Conservation (phyloP, 2,888 invertebrate genomes). For the Netelia melanura region DNA sequence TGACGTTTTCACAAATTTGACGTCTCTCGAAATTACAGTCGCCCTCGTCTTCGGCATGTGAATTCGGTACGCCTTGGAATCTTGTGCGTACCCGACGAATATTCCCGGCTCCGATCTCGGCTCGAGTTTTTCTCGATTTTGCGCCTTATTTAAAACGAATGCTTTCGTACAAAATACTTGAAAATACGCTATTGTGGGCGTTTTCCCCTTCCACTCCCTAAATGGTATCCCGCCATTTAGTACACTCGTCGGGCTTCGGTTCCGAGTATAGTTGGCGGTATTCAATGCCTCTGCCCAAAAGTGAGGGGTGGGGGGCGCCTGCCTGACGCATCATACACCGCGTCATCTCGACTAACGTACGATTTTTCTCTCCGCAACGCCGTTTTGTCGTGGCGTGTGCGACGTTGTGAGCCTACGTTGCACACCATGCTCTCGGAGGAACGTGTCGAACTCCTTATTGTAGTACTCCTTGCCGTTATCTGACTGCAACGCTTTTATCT, state of each 20-base stretch:
- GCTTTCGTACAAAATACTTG: constrained; percentile 52
- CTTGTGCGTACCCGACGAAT: too few species aligned
- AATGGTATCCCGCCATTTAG: constrained; percentile 51
- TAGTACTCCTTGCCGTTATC: constrained; percentile 38
- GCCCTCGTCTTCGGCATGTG: too few species aligned
- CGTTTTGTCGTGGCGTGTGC: constrained; percentile 42
- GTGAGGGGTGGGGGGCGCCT: neutral
- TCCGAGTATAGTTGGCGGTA: constrained; percentile 23
- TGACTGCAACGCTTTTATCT: constrained; percentile 34
- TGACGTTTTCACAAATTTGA: too few species aligned
- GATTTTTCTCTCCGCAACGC: constrained; percentile 33
- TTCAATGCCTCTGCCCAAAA: constrained; percentile 49
- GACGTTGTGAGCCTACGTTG: constrained; percentile 25
- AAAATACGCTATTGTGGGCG: constrained; percentile 48
- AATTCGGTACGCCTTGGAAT: too few species aligned
- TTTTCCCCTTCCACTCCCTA: constrained; percentile 49
- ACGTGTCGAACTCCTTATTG: constrained; percentile 16
- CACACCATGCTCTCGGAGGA: constrained; percentile 15
- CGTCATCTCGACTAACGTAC: constrained; percentile 39
- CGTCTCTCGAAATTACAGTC: too few species aligned
- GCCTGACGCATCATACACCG: constrained; percentile 36
- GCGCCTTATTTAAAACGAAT: constrained; percentile 13
- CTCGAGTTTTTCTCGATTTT: too few species aligned
- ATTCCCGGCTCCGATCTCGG: too few species aligned
- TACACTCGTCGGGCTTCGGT: constrained; percentile 23